A percentile compares a stretch with the other conserved stretches of the same genome.
Evolutionary conservation across 1,140 invertebrate species (phyloP).

Genomic region (Limonius californicus): DNA sequence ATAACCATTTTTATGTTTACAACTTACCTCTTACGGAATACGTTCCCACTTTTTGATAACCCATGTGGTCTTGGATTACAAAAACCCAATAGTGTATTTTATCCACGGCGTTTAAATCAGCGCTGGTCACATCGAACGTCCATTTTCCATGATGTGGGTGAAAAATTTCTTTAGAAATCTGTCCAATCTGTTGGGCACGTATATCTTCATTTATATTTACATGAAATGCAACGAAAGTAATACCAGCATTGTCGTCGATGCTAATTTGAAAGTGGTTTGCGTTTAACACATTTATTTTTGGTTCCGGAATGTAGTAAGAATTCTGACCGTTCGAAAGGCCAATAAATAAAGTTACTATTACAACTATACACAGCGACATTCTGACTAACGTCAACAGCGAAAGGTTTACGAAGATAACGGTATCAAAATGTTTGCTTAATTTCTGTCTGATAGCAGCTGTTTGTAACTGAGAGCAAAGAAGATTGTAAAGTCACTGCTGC

Average conservation of each 20-base stretch:
- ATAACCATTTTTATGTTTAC: too few species aligned
- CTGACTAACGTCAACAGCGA: too few species aligned
- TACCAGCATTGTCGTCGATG: conserved; percentile 40
- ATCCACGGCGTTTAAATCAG: conserved; percentile 49
- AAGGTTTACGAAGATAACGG: too few species aligned
- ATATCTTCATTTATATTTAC: conserved; percentile 42
- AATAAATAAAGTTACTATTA: background rate
- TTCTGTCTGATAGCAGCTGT: too few species aligned
- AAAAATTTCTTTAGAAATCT: conserved; percentile 51
- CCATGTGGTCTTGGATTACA: conserved; percentile 49
- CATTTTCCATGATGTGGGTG: conserved; percentile 47
- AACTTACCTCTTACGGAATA: too few species aligned
- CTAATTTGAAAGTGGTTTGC: conserved; percentile 39
- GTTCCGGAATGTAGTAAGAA: conserved; percentile 25
- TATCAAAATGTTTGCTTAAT: too few species aligned
- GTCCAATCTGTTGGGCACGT: conserved; percentile 48
- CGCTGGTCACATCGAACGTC: conserved; percentile 49
- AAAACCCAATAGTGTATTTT: conserved; percentile 56
- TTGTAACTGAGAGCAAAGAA: too few species aligned
- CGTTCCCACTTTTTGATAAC: too few species aligned
- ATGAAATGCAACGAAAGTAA: conserved; percentile 45
- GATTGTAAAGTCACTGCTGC: too few species aligned
- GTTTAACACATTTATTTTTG: conserved; percentile 32
- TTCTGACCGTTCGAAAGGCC: background rate
- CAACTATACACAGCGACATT: background rate